These are phyloP conservation scores for Anas platyrhynchos DNA, from an alignment of 2,113 vertebrate species.

Conservation along the genomic window DNA sequence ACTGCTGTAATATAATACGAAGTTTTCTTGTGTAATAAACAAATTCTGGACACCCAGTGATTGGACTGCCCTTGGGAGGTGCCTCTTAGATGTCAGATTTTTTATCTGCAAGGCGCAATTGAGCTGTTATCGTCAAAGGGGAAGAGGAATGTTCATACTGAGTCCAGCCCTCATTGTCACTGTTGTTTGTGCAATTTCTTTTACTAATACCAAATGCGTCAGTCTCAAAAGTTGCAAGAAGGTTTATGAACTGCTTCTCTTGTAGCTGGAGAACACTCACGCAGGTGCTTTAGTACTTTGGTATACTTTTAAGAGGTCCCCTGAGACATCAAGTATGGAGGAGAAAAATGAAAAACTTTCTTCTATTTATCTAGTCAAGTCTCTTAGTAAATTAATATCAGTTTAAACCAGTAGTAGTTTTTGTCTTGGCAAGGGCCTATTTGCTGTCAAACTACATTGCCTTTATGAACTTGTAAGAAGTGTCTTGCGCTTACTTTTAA, in stretches of 20 bases:
- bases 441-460: not conserved
- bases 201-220: not conserved
- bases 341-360: not conserved
- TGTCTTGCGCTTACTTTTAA: not conserved
- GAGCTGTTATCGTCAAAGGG: not conserved
- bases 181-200: not conserved
- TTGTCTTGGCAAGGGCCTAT: not conserved
- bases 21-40: not conserved
- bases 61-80: not conserved
- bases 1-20: not conserved
- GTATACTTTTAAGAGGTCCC: not conserved
- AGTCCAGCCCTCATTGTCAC: not conserved
- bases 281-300: not conserved
- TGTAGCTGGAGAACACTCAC: fast-evolving
- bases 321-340: not conserved
- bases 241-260: not conserved
- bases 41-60: fast-evolving
- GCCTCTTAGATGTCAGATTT: not conserved
- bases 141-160: not conserved
- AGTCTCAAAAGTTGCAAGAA: not conserved
- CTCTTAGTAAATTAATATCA: not conserved
- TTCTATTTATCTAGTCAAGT: not conserved
- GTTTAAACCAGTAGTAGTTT: not conserved
- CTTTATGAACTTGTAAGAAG: not conserved
- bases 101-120: not conserved